Evolutionary conservation across 1,140 invertebrate genomes (phyloP).

Genomic region (Rhopalosiphum padi): DNA sequence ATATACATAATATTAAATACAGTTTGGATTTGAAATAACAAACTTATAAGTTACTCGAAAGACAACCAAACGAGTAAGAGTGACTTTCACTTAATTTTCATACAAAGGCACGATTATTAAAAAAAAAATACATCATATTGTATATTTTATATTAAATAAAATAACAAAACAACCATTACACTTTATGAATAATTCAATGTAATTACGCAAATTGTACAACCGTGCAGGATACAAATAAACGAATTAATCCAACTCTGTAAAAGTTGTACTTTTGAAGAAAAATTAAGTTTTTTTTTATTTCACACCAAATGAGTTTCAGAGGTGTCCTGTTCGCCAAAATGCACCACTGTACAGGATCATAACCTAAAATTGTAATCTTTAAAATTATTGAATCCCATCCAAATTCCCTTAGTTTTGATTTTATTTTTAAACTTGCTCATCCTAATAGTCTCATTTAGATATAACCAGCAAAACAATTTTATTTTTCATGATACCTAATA

Average conservation of each 20-base stretch:
- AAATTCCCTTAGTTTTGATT: neutral
- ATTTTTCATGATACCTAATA: too few relatives aligned
- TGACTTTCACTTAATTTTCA: neutral
- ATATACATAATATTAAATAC: neutral
- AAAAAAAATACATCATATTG: neutral
- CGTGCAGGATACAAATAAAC: neutral
- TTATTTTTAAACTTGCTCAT: neutral
- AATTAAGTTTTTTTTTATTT: neutral
- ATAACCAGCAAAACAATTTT: neutral
- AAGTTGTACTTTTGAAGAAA: neutral
- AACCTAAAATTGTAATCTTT: neutral
- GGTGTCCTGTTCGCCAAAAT: neutral
- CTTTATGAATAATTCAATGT: constrained; percentile 14
- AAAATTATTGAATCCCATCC: neutral
- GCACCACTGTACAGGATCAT: neutral
- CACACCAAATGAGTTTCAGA: neutral
- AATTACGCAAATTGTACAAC: neutral
- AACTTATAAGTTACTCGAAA: neutral
- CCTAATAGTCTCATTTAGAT: neutral
- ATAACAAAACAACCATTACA: neutral
- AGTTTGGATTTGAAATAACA: neutral
- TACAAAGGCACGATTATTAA: neutral
- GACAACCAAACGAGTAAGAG: neutral
- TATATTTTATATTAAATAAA: too few relatives aligned
- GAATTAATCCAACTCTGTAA: neutral